Evolutionary conservation across 2,888 invertebrate species (phyloP), one percentile per base, ranked within the genome.

Genomic region (Oligia fasciuncula): DNA sequence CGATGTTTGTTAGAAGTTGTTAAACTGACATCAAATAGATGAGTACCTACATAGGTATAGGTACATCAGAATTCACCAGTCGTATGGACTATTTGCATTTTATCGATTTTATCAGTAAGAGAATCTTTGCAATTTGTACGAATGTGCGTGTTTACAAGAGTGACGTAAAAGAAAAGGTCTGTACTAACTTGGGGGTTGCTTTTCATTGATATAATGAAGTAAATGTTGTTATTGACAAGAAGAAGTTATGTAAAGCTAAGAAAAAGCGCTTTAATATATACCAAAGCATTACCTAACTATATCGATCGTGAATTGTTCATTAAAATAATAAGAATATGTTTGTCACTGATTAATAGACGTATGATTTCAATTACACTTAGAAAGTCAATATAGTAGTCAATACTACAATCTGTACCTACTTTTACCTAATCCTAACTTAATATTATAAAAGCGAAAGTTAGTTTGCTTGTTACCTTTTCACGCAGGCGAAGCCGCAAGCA

Each of bases 1-100:
- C 51, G 29, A 69, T 66, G 54, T 79, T 81, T 83, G 65, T 75
- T 40, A 68, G 17, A 43, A 81, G 60, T 73, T 70, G 73, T 54
- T 35, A 19, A 23, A 46, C 46, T 73, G 54, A 49, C 29, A 54
- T 73, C 19, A 49, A 75, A 57, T 60, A 79, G 14, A 72, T 57
- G n/a, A 62, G 49, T 23, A 29, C 57, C 13, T 63, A 63, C 63
- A 35, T 63, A n/a, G 11, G n/a, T 62, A 63, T 13, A 3, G 9
- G 8, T 54, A 49, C 69, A 67, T 62, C 14, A 5, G 51, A 40
- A 13, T 73, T n/a, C 29, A 73, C 82, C 60, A 72, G 67, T 63
- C 57, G 40, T 14, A 65, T n/a, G 17, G 9, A 71, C 11, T 11
- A 49, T 78, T 70, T 57, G 49, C n/a, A 57, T 77, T 77, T 63